phyloP scores from a whole-genome alignment of 2,113 vertebrate genomes.

The Sula dactylatra region DNA sequence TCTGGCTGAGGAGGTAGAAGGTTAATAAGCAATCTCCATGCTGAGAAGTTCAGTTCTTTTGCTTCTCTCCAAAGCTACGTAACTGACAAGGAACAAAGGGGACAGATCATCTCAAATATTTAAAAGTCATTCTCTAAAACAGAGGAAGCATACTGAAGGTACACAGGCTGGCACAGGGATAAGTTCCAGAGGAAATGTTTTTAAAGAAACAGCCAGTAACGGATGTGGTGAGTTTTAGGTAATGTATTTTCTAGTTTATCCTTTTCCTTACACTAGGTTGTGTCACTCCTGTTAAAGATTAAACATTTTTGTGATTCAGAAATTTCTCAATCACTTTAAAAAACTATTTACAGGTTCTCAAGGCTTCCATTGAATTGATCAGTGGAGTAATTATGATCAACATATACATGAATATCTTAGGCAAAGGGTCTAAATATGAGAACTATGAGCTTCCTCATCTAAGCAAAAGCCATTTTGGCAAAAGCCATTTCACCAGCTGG shows the following conservation, averaged over 20 bases:
- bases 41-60: not conserved
- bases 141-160: not conserved
- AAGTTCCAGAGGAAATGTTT: not conserved
- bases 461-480: not conserved
- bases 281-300: not conserved
- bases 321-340: not conserved
- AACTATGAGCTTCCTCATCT: not conserved
- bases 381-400: not conserved
- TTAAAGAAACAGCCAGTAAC: not conserved
- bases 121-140: not conserved
- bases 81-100: not conserved
- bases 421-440: not conserved
- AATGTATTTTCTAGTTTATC: not conserved
- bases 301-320: not conserved
- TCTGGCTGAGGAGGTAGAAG: not conserved
- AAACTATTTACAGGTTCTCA: not conserved
- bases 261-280: not conserved
- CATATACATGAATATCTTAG: fast-evolving
- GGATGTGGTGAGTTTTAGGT: not conserved
- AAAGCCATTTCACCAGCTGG: not conserved
- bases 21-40: not conserved
- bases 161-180: not conserved
- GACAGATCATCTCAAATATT: not conserved
- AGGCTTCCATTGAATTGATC: not conserved
- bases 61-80: not conserved